Evolutionary conservation across 2,888 invertebrate genomes (phyloP), one percentile per base, ranked within the genome.

Genomic region (Heliconius ethilla): DNA sequence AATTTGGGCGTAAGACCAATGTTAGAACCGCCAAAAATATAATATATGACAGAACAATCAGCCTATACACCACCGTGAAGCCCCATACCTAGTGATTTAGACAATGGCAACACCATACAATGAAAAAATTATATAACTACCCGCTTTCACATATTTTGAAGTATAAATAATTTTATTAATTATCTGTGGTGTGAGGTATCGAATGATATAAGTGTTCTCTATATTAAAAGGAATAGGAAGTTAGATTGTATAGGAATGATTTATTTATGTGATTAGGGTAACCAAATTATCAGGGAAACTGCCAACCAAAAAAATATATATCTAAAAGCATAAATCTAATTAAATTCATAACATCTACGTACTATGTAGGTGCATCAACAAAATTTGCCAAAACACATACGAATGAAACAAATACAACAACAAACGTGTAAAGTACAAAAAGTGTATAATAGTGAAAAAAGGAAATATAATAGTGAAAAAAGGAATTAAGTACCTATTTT

Each of bases 61-160:
- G 90, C 93, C 94, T 90, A 90, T 87, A 89, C 92, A 93, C 94
- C 94, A 89, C 84, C 87, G 91, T 93, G 91, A 92, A 92, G 92
- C 92, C 89, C 93, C 90, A 89, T 87, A 92, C 91, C 92, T 91
- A 89, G 85, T 89, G 91, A 89, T 91, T 87, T 87, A 89, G 86
- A 92, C 89, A 88, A 91, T 91, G 91, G 89, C 89, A 87, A 90
- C 89, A 92, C 93, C 92, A 89, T 90, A 89, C 86, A 89, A 91
- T 91, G 90, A 92, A 86, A 75, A 69, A 37, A 70, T 76, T 75
- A 75, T 76, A 69, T 65, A 76, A 76, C 66, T 76, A 70, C 67
- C 72, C 59, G 70, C 69, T 77, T 67, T 72, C 72, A 75, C 75
- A 79, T 74, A 76, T 76, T 76, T 40, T 78, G 67, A 78, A 76